Conservation (phyloP, 2,797 vertebrate species). For the Iguana delicatissima region DNA sequence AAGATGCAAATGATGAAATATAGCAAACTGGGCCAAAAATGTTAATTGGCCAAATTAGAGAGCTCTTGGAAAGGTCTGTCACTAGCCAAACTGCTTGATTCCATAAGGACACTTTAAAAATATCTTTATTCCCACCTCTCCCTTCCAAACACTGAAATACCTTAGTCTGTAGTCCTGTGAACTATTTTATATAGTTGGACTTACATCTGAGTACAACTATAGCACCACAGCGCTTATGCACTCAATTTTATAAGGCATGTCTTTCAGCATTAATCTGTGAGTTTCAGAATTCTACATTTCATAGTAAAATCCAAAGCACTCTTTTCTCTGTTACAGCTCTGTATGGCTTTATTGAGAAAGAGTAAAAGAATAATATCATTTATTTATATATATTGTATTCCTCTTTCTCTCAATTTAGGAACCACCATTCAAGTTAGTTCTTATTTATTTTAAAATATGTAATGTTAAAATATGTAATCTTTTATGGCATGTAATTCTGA, state of each 20-base stretch:
- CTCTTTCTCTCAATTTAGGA: too few relatives aligned
- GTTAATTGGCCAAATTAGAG: not conserved
- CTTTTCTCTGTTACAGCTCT: not conserved
- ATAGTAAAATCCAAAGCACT: not conserved
- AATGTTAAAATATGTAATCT: not conserved
- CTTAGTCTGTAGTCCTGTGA: not conserved
- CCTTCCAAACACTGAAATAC: not conserved
- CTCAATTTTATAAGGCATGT: not conserved
- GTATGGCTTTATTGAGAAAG: not conserved
- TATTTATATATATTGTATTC: not conserved
- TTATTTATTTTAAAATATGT: conserved; percentile 1
- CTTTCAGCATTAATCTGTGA: not conserved
- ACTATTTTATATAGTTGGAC: not conserved
- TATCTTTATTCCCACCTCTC: not conserved
- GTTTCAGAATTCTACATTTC: not conserved
- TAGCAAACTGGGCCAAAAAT: not conserved
- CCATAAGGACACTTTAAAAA: not conserved
- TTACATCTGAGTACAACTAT: not conserved
- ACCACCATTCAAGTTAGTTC: not conserved
- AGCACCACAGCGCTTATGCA: not conserved
- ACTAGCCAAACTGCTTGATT: not conserved
- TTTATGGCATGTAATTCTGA: not conserved
- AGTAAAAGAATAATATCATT: not conserved
- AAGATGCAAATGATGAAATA: not conserved
- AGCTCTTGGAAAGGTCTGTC: not conserved